Percentiles rank a stretch among this genome's conserved stretches.
These are phyloP conservation scores for Phorcus lineatus DNA, from an alignment of 2,888 invertebrate species.

Conservation along the genomic window DNA sequence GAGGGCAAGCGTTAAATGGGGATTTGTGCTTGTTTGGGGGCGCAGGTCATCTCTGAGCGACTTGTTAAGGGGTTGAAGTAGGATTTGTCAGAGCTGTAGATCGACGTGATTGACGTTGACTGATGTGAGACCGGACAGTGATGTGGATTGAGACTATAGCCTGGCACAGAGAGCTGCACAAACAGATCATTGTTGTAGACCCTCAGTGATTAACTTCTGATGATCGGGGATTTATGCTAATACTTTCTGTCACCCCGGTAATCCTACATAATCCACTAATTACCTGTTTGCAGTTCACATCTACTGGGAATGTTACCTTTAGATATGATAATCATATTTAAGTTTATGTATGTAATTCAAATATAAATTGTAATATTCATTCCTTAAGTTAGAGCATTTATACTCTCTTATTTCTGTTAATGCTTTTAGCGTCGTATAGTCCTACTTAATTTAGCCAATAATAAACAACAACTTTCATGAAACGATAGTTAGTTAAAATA, in stretches of 20 bases:
- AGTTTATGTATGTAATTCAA: no score
- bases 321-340: no score
- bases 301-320: no score
- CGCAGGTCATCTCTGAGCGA: background rate
- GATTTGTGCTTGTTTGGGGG: background rate
- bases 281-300: no score
- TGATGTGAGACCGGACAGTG: background rate
- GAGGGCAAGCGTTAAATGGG: background rate
- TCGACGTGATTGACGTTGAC: background rate
- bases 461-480: no score
- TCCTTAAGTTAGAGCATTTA: no score
- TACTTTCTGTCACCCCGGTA: background rate
- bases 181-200: background rate
- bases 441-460: no score
- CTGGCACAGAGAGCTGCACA: background rate
- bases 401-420: no score
- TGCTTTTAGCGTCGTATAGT: no score
- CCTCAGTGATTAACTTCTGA: background rate
- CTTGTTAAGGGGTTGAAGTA: background rate
- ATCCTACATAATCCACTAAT: no score
- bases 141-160: background rate
- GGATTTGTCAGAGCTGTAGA: background rate
- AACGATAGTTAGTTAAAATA: no score
- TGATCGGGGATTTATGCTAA: background rate
- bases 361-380: no score